A percentile compares a stretch with the other conserved stretches of the same genome.
These are phyloP conservation scores for Microctonus aethiopoides DNA, from an alignment of 2,888 invertebrate genomes.

Conservation along the genomic window DNA sequence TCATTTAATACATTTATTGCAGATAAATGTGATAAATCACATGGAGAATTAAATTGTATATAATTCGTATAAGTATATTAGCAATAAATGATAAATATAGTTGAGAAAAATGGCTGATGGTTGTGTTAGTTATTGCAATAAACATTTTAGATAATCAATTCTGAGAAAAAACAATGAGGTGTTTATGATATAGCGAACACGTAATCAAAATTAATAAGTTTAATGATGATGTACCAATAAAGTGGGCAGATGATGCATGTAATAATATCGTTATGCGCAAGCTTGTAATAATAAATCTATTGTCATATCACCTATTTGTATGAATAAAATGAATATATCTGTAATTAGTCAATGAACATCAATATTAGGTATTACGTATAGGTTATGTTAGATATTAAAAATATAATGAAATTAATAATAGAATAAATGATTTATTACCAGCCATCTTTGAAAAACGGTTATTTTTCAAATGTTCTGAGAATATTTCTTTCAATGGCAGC, in stretches of 20 bases:
- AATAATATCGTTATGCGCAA: not conserved
- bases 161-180: slow-evolving; percentile 6
- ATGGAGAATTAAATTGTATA: not conserved
- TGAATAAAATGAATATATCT: not conserved
- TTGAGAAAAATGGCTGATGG: no score
- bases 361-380: no score
- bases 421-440: no score
- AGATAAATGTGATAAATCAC: not conserved
- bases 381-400: no score
- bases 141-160: not conserved
- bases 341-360: not conserved
- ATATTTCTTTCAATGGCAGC: no score
- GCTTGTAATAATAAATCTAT: not conserved
- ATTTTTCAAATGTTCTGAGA: no score
- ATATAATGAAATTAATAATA: no score
- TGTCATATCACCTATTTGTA: not conserved
- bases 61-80: not conserved
- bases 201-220: slow-evolving; percentile 7
- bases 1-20: not conserved
- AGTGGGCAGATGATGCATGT: not conserved
- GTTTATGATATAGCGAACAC: not conserved
- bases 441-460: no score
- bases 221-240: not conserved
- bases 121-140: not conserved
- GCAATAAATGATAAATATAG: not conserved